Conservation (phyloP, 2,113 vertebrate genomes). For the Prolemur simus region DNA sequence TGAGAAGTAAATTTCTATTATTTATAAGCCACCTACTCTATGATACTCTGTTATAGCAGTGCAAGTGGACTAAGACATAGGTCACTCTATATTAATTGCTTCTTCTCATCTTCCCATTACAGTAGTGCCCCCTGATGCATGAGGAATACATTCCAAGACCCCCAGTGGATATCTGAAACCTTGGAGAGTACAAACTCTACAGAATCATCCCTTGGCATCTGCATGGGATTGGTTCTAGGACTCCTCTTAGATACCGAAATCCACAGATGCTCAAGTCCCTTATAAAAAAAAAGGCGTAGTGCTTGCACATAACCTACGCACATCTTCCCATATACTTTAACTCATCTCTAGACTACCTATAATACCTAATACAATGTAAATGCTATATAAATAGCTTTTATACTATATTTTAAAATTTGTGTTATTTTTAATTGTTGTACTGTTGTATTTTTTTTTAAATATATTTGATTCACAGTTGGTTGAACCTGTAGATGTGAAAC, state of each 20-base stretch:
- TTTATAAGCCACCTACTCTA: background rate
- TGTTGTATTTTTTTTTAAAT: background rate
- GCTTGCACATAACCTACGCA: background rate
- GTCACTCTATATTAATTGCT: background rate
- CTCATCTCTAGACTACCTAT: background rate
- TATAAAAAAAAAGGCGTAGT: background rate
- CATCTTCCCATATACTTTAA: background rate
- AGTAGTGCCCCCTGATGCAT: background rate
- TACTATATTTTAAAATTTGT: background rate
- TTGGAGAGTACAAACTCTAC: background rate
- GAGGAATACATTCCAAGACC: background rate
- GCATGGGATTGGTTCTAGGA: background rate
- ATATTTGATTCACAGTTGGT: background rate
- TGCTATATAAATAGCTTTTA: background rate
- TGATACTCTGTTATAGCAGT: background rate
- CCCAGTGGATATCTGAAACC: background rate
- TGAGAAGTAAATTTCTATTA: background rate
- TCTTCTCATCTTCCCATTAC: background rate
- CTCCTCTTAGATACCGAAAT: background rate
- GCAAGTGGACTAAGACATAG: background rate
- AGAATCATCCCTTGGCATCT: background rate
- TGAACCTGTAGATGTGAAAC: background rate
- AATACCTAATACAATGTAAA: background rate
- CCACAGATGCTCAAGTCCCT: background rate
- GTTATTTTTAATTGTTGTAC: background rate